A percentile compares a stretch with the other conserved stretches of the same genome.
phyloP scores from a whole-genome alignment of 1,140 invertebrate genomes.

The Microplitis mediator region DNA sequence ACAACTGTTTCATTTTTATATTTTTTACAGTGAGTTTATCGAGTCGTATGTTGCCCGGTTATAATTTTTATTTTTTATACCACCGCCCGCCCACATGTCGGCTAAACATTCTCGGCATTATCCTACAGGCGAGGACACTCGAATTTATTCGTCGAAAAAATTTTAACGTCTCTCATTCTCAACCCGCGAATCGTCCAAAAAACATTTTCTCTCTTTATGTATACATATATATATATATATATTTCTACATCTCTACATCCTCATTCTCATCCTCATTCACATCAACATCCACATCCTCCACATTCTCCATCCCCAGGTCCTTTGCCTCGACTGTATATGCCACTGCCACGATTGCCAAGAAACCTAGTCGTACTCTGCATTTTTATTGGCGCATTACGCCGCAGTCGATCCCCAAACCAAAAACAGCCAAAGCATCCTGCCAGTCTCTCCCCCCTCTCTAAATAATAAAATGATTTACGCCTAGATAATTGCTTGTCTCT shows the following conservation, averaged over 20 bases:
- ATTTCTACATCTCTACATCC: too few species aligned
- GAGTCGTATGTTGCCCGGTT: constrained; percentile 3
- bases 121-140: neutral
- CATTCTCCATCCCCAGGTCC: neutral
- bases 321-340: neutral
- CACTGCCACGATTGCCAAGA: constrained; percentile 3
- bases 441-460: too few species aligned
- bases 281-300: neutral
- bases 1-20: constrained; percentile 10
- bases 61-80: constrained; percentile 6
- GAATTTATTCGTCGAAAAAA: constrained; percentile 14
- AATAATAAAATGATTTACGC: too few species aligned
- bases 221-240: too few species aligned
- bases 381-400: constrained; percentile 13
- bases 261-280: neutral
- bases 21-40: constrained; percentile 3
- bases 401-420: constrained; percentile 6
- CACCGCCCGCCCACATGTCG: neutral
- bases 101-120: neutral
- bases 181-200: neutral
- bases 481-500: too few species aligned
- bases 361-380: constrained; percentile 2
- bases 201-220: too few species aligned
- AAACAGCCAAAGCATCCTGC: neutral
- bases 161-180: neutral